Evolutionary conservation across 2,888 invertebrate genomes (phyloP).

Genomic region (Adelphocoris suturalis): DNA sequence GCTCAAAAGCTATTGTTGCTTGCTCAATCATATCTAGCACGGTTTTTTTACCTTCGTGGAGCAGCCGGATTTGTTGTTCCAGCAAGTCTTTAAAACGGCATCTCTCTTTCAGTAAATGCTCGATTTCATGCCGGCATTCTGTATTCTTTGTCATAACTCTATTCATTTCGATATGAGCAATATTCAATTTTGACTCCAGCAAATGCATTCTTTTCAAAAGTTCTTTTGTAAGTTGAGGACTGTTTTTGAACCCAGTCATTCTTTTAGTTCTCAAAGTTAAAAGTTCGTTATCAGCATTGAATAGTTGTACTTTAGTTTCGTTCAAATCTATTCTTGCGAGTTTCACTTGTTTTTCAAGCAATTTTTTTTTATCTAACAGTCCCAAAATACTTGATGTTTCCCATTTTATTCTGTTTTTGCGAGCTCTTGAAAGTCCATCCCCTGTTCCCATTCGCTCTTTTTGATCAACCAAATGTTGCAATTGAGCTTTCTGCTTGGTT

Average conservation of each 20-base stretch:
- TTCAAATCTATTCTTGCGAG: slow-evolving; percentile 60
- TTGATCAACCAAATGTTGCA: slow-evolving; percentile 58
- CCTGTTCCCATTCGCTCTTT: slow-evolving; percentile 57
- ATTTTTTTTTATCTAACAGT: slow-evolving; percentile 63
- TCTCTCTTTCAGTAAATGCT: slow-evolving; percentile 89
- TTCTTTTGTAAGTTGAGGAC: slow-evolving; percentile 54
- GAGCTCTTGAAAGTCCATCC: slow-evolving; percentile 46
- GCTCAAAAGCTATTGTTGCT: slow-evolving; percentile 92
- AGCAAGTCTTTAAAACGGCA: slow-evolving; percentile 90
- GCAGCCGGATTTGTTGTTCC: slow-evolving; percentile 82
- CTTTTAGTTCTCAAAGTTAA: slow-evolving; percentile 64
- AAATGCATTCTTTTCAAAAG: slow-evolving; percentile 62
- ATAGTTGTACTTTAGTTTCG: slow-evolving; percentile 61
- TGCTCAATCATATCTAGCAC: slow-evolving; percentile 93
- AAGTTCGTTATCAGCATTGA: slow-evolving; percentile 70
- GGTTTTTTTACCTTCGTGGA: slow-evolving; percentile 88
- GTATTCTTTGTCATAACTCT: slow-evolving; percentile 87
- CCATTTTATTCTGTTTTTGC: slow-evolving; percentile 40
- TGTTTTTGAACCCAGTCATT: slow-evolving; percentile 65
- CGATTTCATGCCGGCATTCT: slow-evolving; percentile 87
- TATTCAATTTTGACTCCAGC: slow-evolving; percentile 68
- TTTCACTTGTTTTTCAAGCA: slow-evolving; percentile 62
- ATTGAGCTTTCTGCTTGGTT: slow-evolving; percentile 78
- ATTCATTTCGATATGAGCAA: slow-evolving; percentile 87
- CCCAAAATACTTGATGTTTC: slow-evolving; percentile 47